Evolutionary conservation across 2,113 vertebrate species (phyloP).

Genomic region (Sphyrna mokarran): DNA sequence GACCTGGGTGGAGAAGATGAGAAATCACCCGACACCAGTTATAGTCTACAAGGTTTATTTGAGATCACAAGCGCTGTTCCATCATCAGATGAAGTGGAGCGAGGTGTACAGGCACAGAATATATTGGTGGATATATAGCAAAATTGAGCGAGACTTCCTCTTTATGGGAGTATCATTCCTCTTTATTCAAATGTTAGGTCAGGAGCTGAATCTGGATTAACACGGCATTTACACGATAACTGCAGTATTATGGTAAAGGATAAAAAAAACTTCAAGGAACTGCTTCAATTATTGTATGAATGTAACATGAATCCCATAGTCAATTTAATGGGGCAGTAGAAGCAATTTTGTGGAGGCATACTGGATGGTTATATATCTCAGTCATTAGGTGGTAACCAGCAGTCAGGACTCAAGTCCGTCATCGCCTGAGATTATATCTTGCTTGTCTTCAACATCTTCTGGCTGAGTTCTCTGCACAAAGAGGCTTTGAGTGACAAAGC

Average conservation of each 20-base stretch:
- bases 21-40: too few relatives aligned
- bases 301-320: background rate
- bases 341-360: background rate
- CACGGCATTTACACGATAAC: background rate
- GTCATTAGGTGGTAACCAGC: background rate
- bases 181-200: background rate
- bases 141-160: background rate
- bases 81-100: too few relatives aligned
- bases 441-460: background rate
- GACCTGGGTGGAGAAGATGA: too few relatives aligned
- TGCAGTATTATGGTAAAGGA: background rate
- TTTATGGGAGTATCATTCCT: background rate
- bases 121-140: too few relatives aligned
- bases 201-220: background rate
- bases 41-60: too few relatives aligned
- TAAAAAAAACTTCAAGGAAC: background rate
- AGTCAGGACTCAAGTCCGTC: background rate
- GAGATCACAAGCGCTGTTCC: too few relatives aligned
- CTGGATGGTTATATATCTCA: background rate
- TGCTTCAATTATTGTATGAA: background rate
- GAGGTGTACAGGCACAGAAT: too few relatives aligned
- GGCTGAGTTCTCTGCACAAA: background rate
- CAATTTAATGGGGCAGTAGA: background rate
- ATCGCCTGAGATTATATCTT: background rate
- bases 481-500: background rate